Conservation (phyloP, 1,140 invertebrate species). For the Temnothorax longispinosus region DNA sequence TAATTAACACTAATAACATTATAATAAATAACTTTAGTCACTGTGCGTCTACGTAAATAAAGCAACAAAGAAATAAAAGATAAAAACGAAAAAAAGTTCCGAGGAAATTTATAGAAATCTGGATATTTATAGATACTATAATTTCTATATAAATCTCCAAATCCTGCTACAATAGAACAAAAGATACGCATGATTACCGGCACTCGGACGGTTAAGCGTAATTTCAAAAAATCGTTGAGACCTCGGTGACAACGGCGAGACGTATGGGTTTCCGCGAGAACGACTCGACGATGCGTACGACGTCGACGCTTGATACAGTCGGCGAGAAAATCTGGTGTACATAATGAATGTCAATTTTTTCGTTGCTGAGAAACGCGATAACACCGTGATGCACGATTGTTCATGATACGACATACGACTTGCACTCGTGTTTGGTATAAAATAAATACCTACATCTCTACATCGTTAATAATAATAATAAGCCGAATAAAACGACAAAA, state of each 20-base stretch:
- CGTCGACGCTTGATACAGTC: neutral
- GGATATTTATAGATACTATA: too few species aligned
- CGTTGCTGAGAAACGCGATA: neutral
- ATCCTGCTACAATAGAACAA: neutral
- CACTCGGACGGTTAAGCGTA: neutral
- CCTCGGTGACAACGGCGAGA: neutral
- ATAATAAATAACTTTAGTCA: neutral
- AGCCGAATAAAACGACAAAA: neutral
- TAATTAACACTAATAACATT: neutral
- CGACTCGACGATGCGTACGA: neutral
- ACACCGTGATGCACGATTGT: neutral
- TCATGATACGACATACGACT: neutral
- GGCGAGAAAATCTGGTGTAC: slow-evolving; percentile 6
- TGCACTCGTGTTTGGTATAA: neutral
- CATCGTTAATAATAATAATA: neutral
- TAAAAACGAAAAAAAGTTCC: neutral
- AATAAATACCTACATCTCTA: neutral
- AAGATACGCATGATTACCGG: neutral
- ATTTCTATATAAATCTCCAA: neutral
- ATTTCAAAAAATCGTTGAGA: neutral
- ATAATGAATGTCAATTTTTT: neutral
- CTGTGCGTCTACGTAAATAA: neutral
- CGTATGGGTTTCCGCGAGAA: neutral
- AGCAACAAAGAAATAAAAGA: neutral
- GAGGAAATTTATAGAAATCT: neutral